phyloP scores from a whole-genome alignment of 2,888 invertebrate genomes.

The Sphecodes monilicornis region DNA sequence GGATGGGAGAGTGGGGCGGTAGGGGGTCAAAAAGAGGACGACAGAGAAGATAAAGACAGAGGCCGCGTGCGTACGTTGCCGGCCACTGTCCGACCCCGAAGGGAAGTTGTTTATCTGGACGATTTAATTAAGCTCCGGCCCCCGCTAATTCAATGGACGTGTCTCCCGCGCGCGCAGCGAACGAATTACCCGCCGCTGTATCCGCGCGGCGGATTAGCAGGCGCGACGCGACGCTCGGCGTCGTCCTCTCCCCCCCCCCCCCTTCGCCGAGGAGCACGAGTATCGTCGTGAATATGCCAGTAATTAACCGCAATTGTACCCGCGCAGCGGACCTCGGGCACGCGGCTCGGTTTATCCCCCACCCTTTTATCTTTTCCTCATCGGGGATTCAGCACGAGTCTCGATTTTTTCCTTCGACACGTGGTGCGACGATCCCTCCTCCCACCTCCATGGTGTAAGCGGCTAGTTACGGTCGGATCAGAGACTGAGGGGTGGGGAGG shows the following conservation, averaged over 20 bases:
- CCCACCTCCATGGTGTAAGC: background rate
- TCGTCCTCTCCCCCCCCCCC: slow-evolving; percentile 29
- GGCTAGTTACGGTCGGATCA: background rate
- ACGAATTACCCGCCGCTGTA: slow-evolving; percentile 68
- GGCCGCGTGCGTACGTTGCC: background rate
- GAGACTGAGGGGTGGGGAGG: too few relatives aligned
- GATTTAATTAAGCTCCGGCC: slow-evolving; percentile 70
- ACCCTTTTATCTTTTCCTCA: slow-evolving; percentile 21
- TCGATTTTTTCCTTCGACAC: slow-evolving; percentile 13
- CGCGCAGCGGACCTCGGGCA: slow-evolving; percentile 59
- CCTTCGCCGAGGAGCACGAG: slow-evolving; percentile 56
- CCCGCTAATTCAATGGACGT: slow-evolving; percentile 71
- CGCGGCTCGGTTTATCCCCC: slow-evolving; percentile 55
- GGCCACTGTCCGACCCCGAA: slow-evolving; percentile 18
- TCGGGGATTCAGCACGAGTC: slow-evolving; percentile 29
- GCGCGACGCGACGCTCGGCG: slow-evolving; percentile 45
- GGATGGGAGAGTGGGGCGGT: background rate
- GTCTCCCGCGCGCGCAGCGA: slow-evolving; percentile 68
- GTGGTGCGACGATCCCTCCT: background rate
- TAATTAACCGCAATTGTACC: slow-evolving; percentile 72
- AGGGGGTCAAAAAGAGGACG: too few relatives aligned
- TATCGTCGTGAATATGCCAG: slow-evolving; percentile 69
- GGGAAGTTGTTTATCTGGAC: slow-evolving; percentile 67
- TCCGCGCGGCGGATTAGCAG: slow-evolving; percentile 69
- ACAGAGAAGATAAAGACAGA: slow-evolving; percentile 33